phyloP scores from a whole-genome alignment of 2,797 vertebrate genomes.

The Diplodus puntazzo region DNA sequence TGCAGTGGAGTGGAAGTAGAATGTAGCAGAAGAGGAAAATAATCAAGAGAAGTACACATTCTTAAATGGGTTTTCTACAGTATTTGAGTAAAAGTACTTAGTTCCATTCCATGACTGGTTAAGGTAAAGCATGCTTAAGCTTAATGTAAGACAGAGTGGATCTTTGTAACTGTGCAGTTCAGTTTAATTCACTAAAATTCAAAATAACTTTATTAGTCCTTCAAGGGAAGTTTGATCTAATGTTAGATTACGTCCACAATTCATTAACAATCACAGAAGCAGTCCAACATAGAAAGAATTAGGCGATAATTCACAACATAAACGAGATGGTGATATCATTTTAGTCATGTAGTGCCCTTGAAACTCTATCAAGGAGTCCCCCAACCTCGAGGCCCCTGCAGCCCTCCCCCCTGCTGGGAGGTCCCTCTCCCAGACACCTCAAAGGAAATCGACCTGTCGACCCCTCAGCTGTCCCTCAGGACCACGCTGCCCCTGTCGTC shows the following conservation, averaged over 20 bases:
- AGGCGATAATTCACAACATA: too few relatives aligned
- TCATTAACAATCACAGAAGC: not conserved
- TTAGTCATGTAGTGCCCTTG: not conserved
- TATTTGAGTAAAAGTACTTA: too few relatives aligned
- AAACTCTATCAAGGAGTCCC: not conserved
- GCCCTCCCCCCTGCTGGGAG: not conserved
- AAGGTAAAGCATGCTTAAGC: not conserved
- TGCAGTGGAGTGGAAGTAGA: too few relatives aligned
- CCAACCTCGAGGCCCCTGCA: not conserved
- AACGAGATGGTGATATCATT: not conserved
- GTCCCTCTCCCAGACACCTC: not conserved
- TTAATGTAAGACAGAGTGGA: too few relatives aligned
- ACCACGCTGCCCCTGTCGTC: constrained; percentile 38
- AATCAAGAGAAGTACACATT: too few relatives aligned
- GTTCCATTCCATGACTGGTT: too few relatives aligned
- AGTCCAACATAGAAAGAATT: not conserved
- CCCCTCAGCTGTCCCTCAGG: constrained; percentile 47
- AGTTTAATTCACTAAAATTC: not conserved
- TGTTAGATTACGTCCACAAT: not conserved
- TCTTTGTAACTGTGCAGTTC: not conserved
- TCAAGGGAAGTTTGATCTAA: not conserved
- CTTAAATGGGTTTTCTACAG: too few relatives aligned
- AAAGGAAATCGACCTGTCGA: constrained; percentile 6
- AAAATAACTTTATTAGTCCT: not conserved
- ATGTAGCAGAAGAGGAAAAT: too few relatives aligned